A percentile compares a stretch with the other conserved stretches of the same genome.
Evolutionary conservation across 2,797 vertebrate species (phyloP).

Genomic region (Enteromius fasciolatus): DNA sequence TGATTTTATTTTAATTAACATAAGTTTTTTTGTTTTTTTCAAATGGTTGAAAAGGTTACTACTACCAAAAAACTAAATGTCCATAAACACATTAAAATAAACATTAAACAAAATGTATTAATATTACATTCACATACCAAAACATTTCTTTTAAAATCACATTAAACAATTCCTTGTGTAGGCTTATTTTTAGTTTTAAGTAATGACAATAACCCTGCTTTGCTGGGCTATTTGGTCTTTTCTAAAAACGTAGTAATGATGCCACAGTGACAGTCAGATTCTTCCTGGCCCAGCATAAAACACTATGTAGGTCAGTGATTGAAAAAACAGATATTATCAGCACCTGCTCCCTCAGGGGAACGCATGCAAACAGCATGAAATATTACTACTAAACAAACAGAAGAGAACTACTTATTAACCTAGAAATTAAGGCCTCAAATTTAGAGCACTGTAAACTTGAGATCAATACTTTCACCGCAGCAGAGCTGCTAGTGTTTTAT

Average conservation of each 20-base stretch:
- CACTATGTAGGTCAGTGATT: not conserved
- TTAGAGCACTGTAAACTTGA: not conserved
- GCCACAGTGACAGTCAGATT: not conserved
- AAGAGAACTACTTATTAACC: slow-evolving; percentile 17
- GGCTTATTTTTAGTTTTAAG: not conserved
- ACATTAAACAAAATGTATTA: not conserved
- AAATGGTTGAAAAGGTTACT: no score
- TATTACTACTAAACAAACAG: not conserved
- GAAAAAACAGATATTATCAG: not conserved
- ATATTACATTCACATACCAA: not conserved
- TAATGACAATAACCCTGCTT: not conserved
- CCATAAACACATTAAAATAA: not conserved
- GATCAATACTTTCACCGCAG: not conserved
- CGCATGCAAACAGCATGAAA: not conserved
- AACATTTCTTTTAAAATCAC: not conserved
- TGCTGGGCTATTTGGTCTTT: not conserved
- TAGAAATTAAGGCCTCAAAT: slow-evolving; percentile 27
- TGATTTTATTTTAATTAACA: not conserved
- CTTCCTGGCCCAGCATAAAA: not conserved
- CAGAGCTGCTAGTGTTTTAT: not conserved
- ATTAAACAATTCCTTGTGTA: not conserved
- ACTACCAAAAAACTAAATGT: not conserved
- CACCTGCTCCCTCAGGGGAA: not conserved
- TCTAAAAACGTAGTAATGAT: not conserved
- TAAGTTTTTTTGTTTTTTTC: no score